Evolutionary conservation across 2,113 vertebrate species (phyloP).

Genomic region (Raphicerus campestris): DNA sequence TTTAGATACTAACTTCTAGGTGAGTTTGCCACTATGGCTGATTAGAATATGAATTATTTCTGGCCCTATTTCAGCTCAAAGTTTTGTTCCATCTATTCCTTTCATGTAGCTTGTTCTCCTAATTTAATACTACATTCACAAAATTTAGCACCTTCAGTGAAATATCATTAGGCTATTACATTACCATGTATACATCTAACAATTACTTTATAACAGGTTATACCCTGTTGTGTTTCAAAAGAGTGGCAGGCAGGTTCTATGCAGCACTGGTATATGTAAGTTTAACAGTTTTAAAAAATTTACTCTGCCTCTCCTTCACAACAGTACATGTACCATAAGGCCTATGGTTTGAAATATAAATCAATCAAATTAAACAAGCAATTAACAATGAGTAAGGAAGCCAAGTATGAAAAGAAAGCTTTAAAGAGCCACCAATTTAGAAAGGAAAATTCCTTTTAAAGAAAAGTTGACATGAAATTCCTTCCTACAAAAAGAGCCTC

Average conservation of each 20-base stretch:
- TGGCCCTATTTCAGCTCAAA: not conserved
- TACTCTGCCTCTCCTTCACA: slow-evolving; percentile 10
- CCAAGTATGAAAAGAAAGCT: not conserved
- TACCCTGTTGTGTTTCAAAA: not conserved
- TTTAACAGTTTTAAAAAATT: not conserved
- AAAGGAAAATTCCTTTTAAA: not conserved
- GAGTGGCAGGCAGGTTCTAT: not conserved
- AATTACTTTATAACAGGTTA: not conserved
- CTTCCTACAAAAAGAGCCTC: not conserved
- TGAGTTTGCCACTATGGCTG: not conserved
- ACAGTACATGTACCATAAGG: not conserved
- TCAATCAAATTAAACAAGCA: slow-evolving; percentile 1
- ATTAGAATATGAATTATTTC: not conserved
- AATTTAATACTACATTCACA: not conserved
- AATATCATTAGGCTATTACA: not conserved
- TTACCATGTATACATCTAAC: not conserved
- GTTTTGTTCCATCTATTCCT: not conserved
- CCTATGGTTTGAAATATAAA: slow-evolving; percentile 8
- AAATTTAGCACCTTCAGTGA: not conserved
- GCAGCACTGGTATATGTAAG: not conserved
- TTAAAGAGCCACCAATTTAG: not conserved
- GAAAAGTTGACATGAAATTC: not conserved
- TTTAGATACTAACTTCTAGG: not conserved
- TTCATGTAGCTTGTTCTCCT: not conserved
- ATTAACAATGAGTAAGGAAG: not conserved